phyloP scores from a whole-genome alignment of 2,113 vertebrate genomes.

The Salminus brasiliensis region DNA sequence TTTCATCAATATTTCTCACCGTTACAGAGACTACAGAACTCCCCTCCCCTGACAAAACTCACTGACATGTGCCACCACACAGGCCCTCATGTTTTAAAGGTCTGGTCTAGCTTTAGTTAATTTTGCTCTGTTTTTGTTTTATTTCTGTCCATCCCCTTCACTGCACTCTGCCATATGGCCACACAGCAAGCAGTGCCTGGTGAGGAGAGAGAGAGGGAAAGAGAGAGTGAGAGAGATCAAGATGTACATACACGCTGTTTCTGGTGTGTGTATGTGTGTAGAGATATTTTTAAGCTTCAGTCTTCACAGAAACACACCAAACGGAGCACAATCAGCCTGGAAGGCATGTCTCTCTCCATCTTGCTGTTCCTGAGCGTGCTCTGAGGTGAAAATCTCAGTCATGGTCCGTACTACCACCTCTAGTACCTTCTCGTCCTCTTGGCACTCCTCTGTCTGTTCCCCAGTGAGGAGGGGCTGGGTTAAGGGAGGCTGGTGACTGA shows the following conservation, averaged over 20 bases:
- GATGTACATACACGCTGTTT: conserved; percentile 17
- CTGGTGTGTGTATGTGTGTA: conserved; percentile 1
- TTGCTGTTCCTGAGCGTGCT: neutral
- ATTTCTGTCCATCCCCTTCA: conserved; percentile 23
- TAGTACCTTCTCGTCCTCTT: conserved; percentile 5
- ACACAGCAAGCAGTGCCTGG: conserved; percentile 62
- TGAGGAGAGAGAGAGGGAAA: conserved; percentile 49
- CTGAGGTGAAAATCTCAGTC: conserved; percentile 25
- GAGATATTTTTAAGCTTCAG: neutral
- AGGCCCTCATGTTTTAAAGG: neutral
- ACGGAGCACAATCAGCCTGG: neutral
- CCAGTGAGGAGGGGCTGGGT: neutral
- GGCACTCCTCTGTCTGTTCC: neutral
- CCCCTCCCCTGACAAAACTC: neutral
- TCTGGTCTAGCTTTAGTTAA: neutral
- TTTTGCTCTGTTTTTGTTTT: conserved; percentile 23
- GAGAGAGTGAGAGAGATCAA: conserved; percentile 20
- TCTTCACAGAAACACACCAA: neutral
- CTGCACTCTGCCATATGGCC: conserved; percentile 66
- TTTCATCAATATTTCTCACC: neutral
- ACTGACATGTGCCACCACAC: neutral
- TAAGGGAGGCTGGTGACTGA: neutral
- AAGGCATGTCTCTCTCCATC: neutral
- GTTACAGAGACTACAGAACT: neutral
- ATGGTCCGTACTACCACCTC: neutral